phyloP scores from a whole-genome alignment of 2,113 vertebrate species.

The Meleagris gallopavo region DNA sequence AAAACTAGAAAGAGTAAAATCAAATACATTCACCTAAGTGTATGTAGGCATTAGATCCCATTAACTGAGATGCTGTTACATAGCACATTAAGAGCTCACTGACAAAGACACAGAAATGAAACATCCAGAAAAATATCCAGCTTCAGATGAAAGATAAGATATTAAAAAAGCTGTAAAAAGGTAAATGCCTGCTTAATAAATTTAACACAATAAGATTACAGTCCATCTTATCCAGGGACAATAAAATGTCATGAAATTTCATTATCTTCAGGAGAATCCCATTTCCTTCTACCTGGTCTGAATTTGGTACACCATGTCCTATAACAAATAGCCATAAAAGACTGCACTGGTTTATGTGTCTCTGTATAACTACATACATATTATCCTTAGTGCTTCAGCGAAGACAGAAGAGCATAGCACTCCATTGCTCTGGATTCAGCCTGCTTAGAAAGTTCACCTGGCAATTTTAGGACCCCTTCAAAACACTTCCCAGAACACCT shows the following conservation, averaged over 20 bases:
- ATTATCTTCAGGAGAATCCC: not conserved
- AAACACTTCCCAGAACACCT: not conserved
- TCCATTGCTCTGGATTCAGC: not conserved
- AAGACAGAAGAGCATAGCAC: not conserved
- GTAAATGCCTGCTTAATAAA: not conserved
- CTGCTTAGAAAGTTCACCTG: not conserved
- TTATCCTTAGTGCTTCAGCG: not conserved
- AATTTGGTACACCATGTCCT: not conserved
- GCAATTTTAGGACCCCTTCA: not conserved
- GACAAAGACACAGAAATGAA: not conserved
- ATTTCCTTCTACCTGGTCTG: not conserved
- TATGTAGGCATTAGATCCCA: not conserved
- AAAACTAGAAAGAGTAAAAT: slow-evolving; percentile 9
- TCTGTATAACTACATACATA: not conserved
- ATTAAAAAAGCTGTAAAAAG: not conserved
- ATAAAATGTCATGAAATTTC: not conserved
- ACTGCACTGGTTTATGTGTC: not conserved
- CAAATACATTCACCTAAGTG: not conserved
- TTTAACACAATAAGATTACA: not conserved
- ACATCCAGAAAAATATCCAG: not conserved
- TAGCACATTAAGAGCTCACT: not conserved
- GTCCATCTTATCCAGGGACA: not conserved
- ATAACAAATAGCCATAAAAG: not conserved
- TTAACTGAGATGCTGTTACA: not conserved
- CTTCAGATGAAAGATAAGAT: not conserved